These are phyloP conservation scores for Corythoichthys haematopterus DNA, from an alignment of 2,113 vertebrate species.

Conservation along the genomic window DNA sequence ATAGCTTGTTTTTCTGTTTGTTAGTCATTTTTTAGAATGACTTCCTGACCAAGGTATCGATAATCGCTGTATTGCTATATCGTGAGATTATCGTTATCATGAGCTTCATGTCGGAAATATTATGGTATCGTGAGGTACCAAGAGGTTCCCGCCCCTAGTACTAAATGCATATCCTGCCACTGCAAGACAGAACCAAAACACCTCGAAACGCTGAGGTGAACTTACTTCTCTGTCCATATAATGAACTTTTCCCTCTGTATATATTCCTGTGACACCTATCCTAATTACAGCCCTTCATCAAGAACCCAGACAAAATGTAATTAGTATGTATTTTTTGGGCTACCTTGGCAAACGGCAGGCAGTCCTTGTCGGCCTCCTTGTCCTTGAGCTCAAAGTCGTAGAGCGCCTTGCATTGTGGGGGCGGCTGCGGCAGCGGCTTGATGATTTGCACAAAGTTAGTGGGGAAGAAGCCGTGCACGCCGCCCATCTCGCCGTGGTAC, in stretches of 20 bases:
- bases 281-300: conserved; percentile 57
- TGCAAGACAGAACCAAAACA: conserved; percentile 20
- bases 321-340: conserved; percentile 26
- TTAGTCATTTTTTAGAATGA: too few species aligned
- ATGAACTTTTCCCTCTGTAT: conserved; percentile 2
- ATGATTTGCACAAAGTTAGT: conserved; percentile 98
- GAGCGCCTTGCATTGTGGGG: conserved; percentile 97
- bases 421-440: conserved; percentile 94
- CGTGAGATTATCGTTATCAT: too few species aligned
- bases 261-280: conserved; percentile 15
- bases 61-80: too few species aligned
- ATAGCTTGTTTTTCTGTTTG: too few species aligned
- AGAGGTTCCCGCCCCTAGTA: too few species aligned
- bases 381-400: conserved; percentile 99
- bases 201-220: conserved; percentile 25
- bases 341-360: conserved; percentile 97
- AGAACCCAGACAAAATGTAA: conserved; percentile 32
- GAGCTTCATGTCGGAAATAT: too few species aligned
- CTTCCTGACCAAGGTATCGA: too few species aligned
- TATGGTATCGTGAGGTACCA: too few species aligned
- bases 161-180: not conserved
- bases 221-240: conserved; percentile 19
- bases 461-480: conserved; percentile 95
- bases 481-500: conserved; percentile 95
- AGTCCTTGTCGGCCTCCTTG: conserved; percentile 98